phyloP scores from a whole-genome alignment of 2,113 vertebrate species.

The Laticauda colubrina region DNA sequence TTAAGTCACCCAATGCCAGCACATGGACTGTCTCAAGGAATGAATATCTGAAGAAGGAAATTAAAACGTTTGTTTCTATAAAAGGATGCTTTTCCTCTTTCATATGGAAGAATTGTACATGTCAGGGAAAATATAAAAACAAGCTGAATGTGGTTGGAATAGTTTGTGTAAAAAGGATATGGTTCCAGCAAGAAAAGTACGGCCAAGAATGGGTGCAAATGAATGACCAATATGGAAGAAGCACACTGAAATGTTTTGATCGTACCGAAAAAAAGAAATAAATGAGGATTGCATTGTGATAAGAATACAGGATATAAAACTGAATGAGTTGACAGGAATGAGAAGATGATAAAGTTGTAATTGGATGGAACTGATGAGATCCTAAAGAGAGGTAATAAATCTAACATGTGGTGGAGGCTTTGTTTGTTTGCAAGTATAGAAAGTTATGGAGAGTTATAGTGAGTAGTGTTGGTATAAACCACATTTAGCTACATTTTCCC shows the following conservation, averaged over 20 bases:
- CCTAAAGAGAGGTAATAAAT: not conserved
- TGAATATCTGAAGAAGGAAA: not conserved
- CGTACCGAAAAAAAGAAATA: not conserved
- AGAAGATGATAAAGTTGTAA: not conserved
- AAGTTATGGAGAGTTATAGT: not conserved
- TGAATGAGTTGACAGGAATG: not conserved
- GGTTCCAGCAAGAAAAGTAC: not conserved
- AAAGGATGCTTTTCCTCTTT: not conserved
- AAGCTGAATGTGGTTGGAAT: not conserved
- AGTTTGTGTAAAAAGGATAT: not conserved
- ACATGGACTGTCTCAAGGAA: not conserved
- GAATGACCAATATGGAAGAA: not conserved
- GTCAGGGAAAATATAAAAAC: not conserved
- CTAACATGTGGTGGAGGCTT: not conserved
- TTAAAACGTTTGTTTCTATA: not conserved
- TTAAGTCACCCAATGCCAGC: not conserved
- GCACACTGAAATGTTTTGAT: not conserved
- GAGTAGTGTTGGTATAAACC: not conserved
- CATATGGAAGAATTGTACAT: not conserved
- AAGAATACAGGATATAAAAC: not conserved
- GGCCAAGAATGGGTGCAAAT: not conserved
- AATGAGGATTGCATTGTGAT: not conserved
- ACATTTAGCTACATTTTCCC: not conserved
- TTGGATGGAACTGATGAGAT: not conserved
- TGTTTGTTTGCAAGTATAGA: not conserved